Conservation (phyloP, 2,113 vertebrate genomes). For the Callionymus lyra region DNA sequence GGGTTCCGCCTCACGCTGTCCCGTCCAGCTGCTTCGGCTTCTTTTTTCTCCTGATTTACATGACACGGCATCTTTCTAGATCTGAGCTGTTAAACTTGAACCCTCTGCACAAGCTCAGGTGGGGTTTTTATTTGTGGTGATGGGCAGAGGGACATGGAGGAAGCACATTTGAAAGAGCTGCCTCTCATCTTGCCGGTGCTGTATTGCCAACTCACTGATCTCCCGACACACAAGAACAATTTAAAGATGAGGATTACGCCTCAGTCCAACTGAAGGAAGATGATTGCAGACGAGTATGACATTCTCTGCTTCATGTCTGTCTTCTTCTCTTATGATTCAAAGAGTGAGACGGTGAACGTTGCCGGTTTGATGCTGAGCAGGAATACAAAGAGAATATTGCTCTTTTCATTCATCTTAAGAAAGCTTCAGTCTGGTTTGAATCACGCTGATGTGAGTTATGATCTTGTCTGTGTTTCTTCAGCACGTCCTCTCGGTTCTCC, state of each 20-base stretch:
- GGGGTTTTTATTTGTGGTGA: not conserved
- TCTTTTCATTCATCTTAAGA: conserved; percentile 11
- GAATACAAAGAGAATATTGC: conserved; percentile 3
- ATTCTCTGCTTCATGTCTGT: conserved; percentile 36
- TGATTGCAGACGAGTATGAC: conserved; percentile 15
- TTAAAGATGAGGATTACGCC: not conserved
- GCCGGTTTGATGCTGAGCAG: conserved; percentile 34
- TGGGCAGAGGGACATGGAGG: too few relatives aligned
- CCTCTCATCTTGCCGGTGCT: conserved; percentile 1
- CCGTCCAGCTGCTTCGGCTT: too few relatives aligned
- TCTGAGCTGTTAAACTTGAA: conserved; percentile 18
- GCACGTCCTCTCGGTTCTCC: too few relatives aligned
- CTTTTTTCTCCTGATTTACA: conserved; percentile 6
- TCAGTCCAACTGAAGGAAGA: conserved; percentile 16
- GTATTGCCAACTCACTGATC: conserved; percentile 23
- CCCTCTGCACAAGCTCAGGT: conserved; percentile 5
- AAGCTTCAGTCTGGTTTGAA: conserved; percentile 31
- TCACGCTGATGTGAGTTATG: conserved; percentile 11
- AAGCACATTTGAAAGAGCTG: not conserved
- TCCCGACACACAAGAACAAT: conserved; percentile 9
- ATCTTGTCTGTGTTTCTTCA: conserved; percentile 3
- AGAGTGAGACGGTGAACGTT: conserved; percentile 19
- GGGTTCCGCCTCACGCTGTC: too few relatives aligned
- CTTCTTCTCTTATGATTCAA: conserved; percentile 19
- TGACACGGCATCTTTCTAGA: conserved; percentile 17